phyloP scores from a whole-genome alignment of 2,113 vertebrate genomes.

The Hystrix cristata region DNA sequence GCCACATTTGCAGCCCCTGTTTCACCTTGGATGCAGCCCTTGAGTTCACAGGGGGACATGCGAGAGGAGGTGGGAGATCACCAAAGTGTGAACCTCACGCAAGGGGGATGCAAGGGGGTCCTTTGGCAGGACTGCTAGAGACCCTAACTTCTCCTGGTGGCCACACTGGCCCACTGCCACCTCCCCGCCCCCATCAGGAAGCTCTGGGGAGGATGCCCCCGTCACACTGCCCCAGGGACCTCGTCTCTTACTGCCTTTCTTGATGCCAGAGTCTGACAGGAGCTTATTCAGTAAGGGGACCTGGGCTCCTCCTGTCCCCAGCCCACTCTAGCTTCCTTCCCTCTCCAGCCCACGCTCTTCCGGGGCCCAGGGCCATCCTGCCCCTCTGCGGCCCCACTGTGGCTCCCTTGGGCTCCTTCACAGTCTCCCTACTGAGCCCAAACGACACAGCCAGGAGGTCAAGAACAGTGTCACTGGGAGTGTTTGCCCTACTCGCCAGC shows the following conservation, averaged over 20 bases:
- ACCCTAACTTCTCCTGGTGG: background rate
- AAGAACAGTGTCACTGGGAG: background rate
- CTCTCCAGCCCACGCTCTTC: background rate
- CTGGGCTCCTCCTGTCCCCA: background rate
- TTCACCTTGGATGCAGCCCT: background rate
- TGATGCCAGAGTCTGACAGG: background rate
- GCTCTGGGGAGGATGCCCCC: background rate
- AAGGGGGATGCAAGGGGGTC: accelerated
- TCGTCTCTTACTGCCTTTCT: too few species aligned
- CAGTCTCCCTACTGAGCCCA: background rate
- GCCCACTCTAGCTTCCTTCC: background rate
- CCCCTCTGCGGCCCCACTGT: background rate
- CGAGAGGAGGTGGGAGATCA: background rate
- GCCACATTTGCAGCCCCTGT: background rate
- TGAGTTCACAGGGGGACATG: background rate
- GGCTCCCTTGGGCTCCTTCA: background rate
- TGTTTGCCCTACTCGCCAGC: background rate
- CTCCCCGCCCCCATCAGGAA: background rate
- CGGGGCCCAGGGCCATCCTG: background rate
- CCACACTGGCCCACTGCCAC: background rate
- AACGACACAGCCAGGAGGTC: background rate
- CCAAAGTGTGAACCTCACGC: background rate
- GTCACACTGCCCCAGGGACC: background rate
- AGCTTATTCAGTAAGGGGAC: background rate
- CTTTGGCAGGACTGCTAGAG: background rate